Base-by-base conservation (phyloP, 2,888 invertebrate species). In the Heliconius sara region DNA sequence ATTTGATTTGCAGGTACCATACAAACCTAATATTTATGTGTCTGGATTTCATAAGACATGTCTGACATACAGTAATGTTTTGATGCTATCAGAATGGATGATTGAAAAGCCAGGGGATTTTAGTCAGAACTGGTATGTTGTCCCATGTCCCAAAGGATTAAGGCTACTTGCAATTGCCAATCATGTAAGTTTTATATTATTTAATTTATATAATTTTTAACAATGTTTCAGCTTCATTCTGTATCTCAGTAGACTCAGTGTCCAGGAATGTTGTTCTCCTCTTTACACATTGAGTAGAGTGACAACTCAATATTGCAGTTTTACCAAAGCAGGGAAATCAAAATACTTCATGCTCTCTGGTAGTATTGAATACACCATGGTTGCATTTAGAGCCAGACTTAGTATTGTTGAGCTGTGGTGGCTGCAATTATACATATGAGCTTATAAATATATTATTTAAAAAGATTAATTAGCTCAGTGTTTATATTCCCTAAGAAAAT, bases 1-100 rank as follows among this genome's bases (percentile, higher is more conserved):
- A 39, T 10, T 39, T 39, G 1, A 9, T 39, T 91, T 91, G 39
- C 85, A 95, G 95, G 84, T 81, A 13, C 27, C 82, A 25, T 95
- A 94, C 80, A 89, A 85, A 78, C 95, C 95, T 12, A 91, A 84
- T 77, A 89, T 92, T 22, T 91, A 91, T 89, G 95, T 95, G 12
- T 89, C 95, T n/a, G 95, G 95, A 0, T 95, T 95, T 80, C 88
- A 88, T 66, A 92, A 85, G 83, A 86, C 88, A 3, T 85, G 89
- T 43, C 81, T 83, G 1, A 83, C 88, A 52, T 95, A 94, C 82
- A 89, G 87, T 13, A 92, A 96, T 89, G 95, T 96, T 84, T 92
- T 99, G 12, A 99, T 99, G 98, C 88, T 97, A 80, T 99, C 99
- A 0, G 99, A 99, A 91, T 99, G 99, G 99, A 94, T 99, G 89